Percentiles rank a stretch among this genome's conserved stretches.
These are phyloP conservation scores for Mythimna pallens DNA, from an alignment of 2,888 invertebrate genomes.

Conservation along the genomic window DNA sequence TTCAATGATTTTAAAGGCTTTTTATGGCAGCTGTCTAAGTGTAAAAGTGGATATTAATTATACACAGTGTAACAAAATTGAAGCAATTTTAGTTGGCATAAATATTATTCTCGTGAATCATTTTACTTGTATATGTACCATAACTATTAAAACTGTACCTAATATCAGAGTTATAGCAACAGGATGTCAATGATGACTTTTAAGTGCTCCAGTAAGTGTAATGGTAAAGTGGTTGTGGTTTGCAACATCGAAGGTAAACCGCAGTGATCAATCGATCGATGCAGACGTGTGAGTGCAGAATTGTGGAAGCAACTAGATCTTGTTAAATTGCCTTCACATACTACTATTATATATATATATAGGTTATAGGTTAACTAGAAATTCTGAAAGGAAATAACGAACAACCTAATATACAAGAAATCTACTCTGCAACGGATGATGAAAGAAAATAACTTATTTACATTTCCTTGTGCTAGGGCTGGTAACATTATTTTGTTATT, in stretches of 20 bases:
- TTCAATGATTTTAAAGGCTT: not conserved
- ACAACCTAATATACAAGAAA: not conserved
- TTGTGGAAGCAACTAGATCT: conserved; percentile 6
- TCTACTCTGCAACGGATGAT: not conserved
- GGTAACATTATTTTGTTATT: conserved; percentile 5
- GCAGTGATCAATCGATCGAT: conserved; percentile 41
- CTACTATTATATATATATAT: too few species aligned
- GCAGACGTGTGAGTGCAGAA: conserved; percentile 16
- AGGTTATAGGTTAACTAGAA: conserved; percentile 3
- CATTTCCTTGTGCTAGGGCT: not conserved
- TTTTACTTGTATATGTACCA: not conserved
- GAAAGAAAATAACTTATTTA: not conserved
- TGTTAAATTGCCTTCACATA: conserved; percentile 15
- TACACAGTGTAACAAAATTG: not conserved
- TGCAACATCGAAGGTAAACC: conserved; percentile 38
- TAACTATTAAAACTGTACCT: conserved; percentile 26
- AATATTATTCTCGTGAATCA: not conserved
- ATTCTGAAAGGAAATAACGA: conserved; percentile 7
- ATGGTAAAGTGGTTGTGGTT: conserved; percentile 48
- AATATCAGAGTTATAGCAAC: conserved; percentile 15
- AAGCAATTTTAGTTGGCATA: not conserved
- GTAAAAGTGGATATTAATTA: not conserved
- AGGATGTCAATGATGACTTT: conserved; percentile 53
- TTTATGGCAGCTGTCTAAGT: not conserved
- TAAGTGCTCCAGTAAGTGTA: conserved; percentile 43